phyloP scores from a whole-genome alignment of 1,140 invertebrate genomes.

The Daktulosphaira vitifoliae region DNA sequence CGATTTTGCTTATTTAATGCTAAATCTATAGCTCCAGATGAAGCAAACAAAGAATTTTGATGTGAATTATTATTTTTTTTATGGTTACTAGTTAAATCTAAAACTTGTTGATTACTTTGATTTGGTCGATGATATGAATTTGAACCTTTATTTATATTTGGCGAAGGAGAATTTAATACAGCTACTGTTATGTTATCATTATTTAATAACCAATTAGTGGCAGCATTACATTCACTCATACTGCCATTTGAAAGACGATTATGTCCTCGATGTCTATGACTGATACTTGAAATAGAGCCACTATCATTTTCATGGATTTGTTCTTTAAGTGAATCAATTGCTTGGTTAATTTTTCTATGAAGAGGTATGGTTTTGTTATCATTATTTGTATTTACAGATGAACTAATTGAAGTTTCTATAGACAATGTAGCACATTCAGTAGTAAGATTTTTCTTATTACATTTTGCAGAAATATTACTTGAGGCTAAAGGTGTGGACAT shows the following conservation, averaged over 20 bases:
- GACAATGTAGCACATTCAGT: neutral
- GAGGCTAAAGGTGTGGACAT: neutral
- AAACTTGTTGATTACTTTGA: neutral
- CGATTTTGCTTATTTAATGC: neutral
- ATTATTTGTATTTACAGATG: neutral
- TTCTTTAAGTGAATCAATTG: constrained; percentile 19
- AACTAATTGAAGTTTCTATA: neutral
- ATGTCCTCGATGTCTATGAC: neutral
- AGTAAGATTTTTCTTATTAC: neutral
- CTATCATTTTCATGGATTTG: neutral
- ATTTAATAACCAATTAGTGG: neutral
- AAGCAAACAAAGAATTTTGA: neutral
- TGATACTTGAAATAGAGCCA: too few species aligned
- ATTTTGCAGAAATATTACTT: neutral
- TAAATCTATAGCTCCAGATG: neutral
- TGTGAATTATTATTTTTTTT: neutral
- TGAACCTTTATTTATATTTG: neutral
- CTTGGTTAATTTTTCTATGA: constrained; percentile 12
- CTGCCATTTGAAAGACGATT: neutral
- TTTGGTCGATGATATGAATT: neutral
- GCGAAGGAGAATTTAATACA: neutral
- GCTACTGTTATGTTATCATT: neutral
- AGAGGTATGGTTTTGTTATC: neutral
- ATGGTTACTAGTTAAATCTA: neutral
- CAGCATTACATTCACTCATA: neutral